Conservation (phyloP, 2,113 vertebrate species). For the Ginglymostoma cirratum region DNA sequence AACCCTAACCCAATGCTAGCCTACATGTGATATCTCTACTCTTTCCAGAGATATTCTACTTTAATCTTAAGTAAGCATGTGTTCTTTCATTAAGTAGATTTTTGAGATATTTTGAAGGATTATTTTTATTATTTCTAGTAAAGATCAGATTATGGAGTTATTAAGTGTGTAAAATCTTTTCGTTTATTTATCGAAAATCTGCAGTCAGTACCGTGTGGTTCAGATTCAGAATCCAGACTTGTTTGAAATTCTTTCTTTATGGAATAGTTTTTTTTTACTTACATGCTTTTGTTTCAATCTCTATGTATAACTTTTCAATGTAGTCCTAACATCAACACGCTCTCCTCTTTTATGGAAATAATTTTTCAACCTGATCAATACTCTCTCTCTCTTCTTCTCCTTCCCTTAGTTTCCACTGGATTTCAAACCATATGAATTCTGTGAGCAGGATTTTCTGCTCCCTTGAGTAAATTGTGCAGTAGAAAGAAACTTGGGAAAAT, state of each 20-base stretch:
- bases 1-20: not conserved
- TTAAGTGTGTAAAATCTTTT: not conserved
- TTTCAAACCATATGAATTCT: not conserved
- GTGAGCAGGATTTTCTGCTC: too few species aligned
- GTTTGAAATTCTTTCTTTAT: not conserved
- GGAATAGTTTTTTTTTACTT: not conserved
- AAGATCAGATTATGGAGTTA: not conserved
- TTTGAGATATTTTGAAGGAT: not conserved
- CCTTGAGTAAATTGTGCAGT: too few species aligned
- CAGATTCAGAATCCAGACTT: not conserved
- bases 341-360: not conserved
- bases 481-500: too few species aligned
- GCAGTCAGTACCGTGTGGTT: not conserved
- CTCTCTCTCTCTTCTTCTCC: not conserved
- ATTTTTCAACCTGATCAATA: not conserved
- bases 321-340: not conserved
- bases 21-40: not conserved
- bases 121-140: not conserved
- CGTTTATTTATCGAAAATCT: not conserved
- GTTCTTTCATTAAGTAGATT: not conserved
- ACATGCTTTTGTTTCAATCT: not conserved
- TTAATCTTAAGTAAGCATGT: not conserved
- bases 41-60: not conserved
- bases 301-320: not conserved
- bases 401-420: not conserved